Percentiles rank a stretch among this genome's conserved stretches.
Conservation (phyloP, 35 echinoderm and acorn worm species). For the Heliocidaris erythrogramma region DNA sequence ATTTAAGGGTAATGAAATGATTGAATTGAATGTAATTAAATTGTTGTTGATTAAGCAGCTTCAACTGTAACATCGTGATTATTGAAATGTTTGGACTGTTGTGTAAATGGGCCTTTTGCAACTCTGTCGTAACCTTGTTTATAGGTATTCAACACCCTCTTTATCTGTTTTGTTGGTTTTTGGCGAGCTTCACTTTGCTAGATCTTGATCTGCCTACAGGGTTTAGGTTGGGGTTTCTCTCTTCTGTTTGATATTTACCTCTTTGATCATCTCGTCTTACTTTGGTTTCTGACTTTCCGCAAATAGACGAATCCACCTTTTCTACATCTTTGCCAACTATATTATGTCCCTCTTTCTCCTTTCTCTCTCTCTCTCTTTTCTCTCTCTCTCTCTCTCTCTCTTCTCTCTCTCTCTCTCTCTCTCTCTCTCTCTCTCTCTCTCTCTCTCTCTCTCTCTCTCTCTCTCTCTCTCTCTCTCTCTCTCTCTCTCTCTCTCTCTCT, state of each 20-base stretch:
- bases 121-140: neutral
- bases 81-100: neutral
- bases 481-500: neutral
- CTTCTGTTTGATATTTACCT: neutral
- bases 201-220: neutral
- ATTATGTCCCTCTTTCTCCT: no score
- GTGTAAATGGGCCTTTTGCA: neutral
- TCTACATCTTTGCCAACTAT: no score
- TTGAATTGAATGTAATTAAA: no score
- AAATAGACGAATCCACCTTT: no score
- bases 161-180: neutral
- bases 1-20: no score
- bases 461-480: neutral
- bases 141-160: neutral
- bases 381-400: no score
- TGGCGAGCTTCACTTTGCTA: neutral
- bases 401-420: no score
- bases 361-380: no score
- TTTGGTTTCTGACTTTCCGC: neutral
- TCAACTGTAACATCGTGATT: no score
- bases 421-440: no score
- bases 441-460: neutral
- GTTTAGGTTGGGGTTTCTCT: neutral
- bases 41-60: no score
- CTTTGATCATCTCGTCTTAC: neutral